Conservation (phyloP, 2,888 invertebrate species). For the Drosophila barbarae region DNA sequence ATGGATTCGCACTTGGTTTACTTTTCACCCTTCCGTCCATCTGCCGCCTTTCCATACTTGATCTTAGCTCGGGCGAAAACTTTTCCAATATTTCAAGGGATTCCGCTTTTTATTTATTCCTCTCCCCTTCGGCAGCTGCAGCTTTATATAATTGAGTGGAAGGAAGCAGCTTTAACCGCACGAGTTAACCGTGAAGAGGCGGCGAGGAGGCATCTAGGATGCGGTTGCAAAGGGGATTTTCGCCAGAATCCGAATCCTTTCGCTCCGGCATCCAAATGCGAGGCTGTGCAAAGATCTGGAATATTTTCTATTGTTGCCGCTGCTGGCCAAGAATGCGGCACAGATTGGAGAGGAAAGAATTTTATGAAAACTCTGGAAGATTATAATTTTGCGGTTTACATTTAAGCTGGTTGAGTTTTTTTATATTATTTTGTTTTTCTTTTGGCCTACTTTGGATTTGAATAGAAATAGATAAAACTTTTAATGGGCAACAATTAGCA, state of each 20-base stretch:
- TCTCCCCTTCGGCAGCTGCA: conserved; percentile 31
- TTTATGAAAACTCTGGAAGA: conserved; percentile 5
- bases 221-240: conserved; percentile 5
- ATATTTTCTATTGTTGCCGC: conserved; percentile 22
- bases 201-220: not conserved
- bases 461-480: not conserved
- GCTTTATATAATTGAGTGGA: conserved; percentile 60
- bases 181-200: conserved; percentile 48
- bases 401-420: not conserved
- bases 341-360: conserved; percentile 8
- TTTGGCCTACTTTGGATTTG: not conserved
- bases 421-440: not conserved
- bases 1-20: conserved; percentile 41
- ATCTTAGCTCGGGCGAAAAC: conserved; percentile 35
- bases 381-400: conserved; percentile 20
- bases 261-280: conserved; percentile 2
- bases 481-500: not conserved
- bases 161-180: conserved; percentile 59
- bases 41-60: conserved; percentile 9
- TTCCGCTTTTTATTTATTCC: conserved; percentile 29
- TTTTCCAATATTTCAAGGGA: conserved; percentile 56
- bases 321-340: conserved; percentile 5
- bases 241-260: conserved; percentile 9
- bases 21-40: conserved; percentile 7
- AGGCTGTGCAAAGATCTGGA: conserved; percentile 4